A percentile compares a stretch with the other conserved stretches of the same genome.
Conservation (phyloP, 2,797 vertebrate species). For the Sebastolobus alascanus region DNA sequence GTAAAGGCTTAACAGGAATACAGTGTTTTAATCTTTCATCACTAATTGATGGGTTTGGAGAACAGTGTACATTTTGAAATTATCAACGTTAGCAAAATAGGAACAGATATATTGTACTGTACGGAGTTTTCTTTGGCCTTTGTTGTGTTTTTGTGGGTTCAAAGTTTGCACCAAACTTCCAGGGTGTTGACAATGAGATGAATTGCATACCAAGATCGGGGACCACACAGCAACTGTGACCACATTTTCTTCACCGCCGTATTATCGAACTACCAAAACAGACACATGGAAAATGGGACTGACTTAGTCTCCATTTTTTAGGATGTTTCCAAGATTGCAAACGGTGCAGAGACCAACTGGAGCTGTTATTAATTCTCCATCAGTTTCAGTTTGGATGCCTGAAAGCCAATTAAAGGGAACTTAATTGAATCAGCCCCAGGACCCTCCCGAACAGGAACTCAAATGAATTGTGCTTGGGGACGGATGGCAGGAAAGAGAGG, state of each 20-base stretch:
- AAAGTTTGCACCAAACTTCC: slow-evolving; percentile 58
- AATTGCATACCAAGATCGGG: slow-evolving; percentile 52
- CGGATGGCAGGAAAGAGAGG: slow-evolving; percentile 52
- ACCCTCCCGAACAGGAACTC: slow-evolving; percentile 73
- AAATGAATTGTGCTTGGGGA: slow-evolving; percentile 69
- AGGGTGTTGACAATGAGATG: slow-evolving; percentile 74
- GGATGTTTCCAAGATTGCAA: slow-evolving; percentile 76
- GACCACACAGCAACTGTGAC: slow-evolving; percentile 62
- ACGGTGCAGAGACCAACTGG: slow-evolving; percentile 71
- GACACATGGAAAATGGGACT: slow-evolving; percentile 45
- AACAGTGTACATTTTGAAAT: slow-evolving; percentile 11
- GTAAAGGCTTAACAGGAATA: slow-evolving; percentile 31
- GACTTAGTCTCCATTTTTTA: slow-evolving; percentile 35
- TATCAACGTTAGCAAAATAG: slow-evolving; percentile 13
- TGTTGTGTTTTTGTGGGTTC: slow-evolving; percentile 67
- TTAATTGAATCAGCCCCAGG: slow-evolving; percentile 84
- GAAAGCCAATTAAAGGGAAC: slow-evolving; percentile 83
- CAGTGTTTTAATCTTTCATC: slow-evolving; percentile 29
- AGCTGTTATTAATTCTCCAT: slow-evolving; percentile 84
- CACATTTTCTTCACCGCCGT: slow-evolving; percentile 57
- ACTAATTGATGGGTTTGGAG: slow-evolving; percentile 40
- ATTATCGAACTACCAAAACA: slow-evolving; percentile 58
- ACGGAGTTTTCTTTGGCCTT: slow-evolving; percentile 47
- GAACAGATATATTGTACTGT: slow-evolving; percentile 26
- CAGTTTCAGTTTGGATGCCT: slow-evolving; percentile 84